Evolutionary conservation across 2,797 vertebrate genomes (phyloP).

Genomic region (Xenentodon cancila): DNA sequence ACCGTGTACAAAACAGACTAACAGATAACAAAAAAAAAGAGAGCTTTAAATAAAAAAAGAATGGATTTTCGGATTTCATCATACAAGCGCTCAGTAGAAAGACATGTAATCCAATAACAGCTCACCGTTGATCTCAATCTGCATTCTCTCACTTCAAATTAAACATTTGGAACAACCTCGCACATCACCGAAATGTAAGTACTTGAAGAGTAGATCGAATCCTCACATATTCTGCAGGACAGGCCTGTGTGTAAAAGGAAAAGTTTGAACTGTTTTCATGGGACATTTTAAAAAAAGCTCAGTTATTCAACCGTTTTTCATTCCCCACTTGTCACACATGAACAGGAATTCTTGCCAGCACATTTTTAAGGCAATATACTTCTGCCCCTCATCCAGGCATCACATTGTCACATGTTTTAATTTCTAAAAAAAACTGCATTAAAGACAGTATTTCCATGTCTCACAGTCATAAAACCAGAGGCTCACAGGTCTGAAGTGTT

Average conservation of each 20-base stretch:
- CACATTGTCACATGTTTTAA: slow-evolving; percentile 20
- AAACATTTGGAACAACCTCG: slow-evolving; percentile 26
- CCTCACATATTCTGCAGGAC: background rate
- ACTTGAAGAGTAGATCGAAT: background rate
- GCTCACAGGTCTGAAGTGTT: slow-evolving; percentile 23
- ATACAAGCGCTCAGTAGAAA: slow-evolving; percentile 34
- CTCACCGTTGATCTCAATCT: slow-evolving; percentile 11
- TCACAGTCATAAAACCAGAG: slow-evolving; percentile 18
- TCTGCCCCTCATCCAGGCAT: slow-evolving; percentile 5
- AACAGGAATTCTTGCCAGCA: background rate
- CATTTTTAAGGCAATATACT: slow-evolving; percentile 1
- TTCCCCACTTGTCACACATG: background rate
- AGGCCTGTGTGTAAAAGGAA: background rate
- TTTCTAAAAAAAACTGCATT: slow-evolving; percentile 1
- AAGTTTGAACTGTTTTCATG: background rate
- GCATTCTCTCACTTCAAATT: slow-evolving; percentile 5
- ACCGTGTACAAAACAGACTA: slow-evolving; percentile 35
- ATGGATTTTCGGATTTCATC: slow-evolving; percentile 33
- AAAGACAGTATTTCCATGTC: slow-evolving; percentile 15
- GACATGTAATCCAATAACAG: slow-evolving; percentile 44
- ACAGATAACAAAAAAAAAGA: slow-evolving; percentile 40
- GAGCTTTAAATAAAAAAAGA: slow-evolving; percentile 35
- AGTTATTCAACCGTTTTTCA: background rate
- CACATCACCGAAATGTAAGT: slow-evolving; percentile 13
- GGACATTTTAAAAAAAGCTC: background rate